Percentiles rank a stretch among this genome's conserved stretches.
These are phyloP conservation scores for Bombus soroeensis DNA, from an alignment of 1,140 invertebrate genomes.

Conservation along the genomic window DNA sequence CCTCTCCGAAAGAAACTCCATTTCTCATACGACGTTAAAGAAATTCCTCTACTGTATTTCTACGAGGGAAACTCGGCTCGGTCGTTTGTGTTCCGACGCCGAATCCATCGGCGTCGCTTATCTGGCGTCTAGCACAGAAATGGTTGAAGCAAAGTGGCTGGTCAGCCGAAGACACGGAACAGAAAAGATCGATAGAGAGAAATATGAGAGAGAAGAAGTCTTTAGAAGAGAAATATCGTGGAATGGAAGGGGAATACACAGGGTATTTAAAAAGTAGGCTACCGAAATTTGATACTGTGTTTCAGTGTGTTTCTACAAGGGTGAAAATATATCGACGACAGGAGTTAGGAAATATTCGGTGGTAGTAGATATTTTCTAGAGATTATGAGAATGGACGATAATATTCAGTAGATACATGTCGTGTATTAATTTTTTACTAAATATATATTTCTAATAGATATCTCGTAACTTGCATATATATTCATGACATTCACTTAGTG, in stretches of 20 bases:
- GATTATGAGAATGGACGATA: too few relatives aligned
- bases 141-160: not conserved
- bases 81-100: constrained; percentile 12
- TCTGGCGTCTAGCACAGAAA: constrained; percentile 23
- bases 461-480: too few relatives aligned
- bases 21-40: not conserved
- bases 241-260: too few relatives aligned
- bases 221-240: not conserved
- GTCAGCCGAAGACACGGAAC: not conserved
- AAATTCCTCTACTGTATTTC: not conserved
- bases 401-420: too few relatives aligned
- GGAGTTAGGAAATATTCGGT: too few relatives aligned
- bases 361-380: too few relatives aligned
- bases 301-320: not conserved
- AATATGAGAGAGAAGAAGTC: not conserved
- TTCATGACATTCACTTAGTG: too few relatives aligned
- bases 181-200: constrained; percentile 63
- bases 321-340: not conserved
- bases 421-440: too few relatives aligned
- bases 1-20: not conserved
- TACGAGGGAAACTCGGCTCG: not conserved
- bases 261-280: not conserved
- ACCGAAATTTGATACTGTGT: not conserved
- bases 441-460: too few relatives aligned
- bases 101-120: constrained; percentile 41